A percentile compares a stretch with the other conserved stretches of the same genome.
Conservation (phyloP, 2,888 invertebrate genomes). For the Meteorus colon region DNA sequence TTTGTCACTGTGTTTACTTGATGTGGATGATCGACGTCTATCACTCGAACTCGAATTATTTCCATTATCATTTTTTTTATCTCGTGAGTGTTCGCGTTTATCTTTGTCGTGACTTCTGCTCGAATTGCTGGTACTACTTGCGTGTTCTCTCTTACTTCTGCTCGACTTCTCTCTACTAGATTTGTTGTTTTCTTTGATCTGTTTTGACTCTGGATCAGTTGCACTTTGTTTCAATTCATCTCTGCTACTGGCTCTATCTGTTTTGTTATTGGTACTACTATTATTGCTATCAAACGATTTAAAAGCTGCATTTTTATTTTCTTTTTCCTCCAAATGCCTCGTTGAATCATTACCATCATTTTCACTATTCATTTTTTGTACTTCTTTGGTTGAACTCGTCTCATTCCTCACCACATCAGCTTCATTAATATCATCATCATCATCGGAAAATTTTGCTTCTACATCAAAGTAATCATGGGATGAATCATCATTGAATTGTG, state of each 20-base stretch:
- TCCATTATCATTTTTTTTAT: slow-evolving; percentile 65
- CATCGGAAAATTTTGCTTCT: slow-evolving; percentile 67
- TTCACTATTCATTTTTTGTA: slow-evolving; percentile 35
- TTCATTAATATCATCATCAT: slow-evolving; percentile 57
- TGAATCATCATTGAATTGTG: slow-evolving; percentile 50
- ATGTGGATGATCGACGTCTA: slow-evolving; percentile 58
- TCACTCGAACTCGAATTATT: slow-evolving; percentile 56
- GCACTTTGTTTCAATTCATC: slow-evolving; percentile 45
- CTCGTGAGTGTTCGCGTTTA: slow-evolving; percentile 68
- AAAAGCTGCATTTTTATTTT: slow-evolving; percentile 47
- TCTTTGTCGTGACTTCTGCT: slow-evolving; percentile 55
- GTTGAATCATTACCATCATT: slow-evolving; percentile 45
- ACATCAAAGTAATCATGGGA: slow-evolving; percentile 59
- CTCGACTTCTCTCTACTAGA: slow-evolving; percentile 44
- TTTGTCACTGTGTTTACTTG: slow-evolving; percentile 59
- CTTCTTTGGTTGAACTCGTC: slow-evolving; percentile 60
- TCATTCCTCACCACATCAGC: slow-evolving; percentile 49
- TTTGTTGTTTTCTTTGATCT: slow-evolving; percentile 49
- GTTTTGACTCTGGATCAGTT: slow-evolving; percentile 26
- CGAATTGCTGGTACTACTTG: slow-evolving; percentile 49
- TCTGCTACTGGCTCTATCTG: slow-evolving; percentile 44
- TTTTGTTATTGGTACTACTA: slow-evolving; percentile 45
- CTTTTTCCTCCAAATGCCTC: slow-evolving; percentile 49
- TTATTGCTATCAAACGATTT: slow-evolving; percentile 38
- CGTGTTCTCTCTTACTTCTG: slow-evolving; percentile 50